Conservation (phyloP, 1,140 invertebrate species). For the Andrena cerasifolii region DNA sequence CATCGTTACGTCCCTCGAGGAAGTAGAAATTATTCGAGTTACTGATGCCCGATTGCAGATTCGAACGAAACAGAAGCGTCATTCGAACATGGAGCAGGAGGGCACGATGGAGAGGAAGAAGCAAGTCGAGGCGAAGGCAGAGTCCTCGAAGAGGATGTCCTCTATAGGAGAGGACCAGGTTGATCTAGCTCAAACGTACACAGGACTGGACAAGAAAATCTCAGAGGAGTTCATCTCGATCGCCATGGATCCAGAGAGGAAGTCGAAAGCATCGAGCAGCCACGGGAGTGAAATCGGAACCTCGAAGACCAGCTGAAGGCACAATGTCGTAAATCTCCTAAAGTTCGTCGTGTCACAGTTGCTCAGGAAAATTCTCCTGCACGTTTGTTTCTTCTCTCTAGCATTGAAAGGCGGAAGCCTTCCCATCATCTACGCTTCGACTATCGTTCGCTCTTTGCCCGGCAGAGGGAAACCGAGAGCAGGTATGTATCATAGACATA, state of each 20-base stretch:
- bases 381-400: conserved; percentile 11
- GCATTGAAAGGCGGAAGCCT: no score
- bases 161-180: conserved; percentile 76
- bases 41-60: conserved; percentile 47
- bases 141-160: conserved; percentile 71
- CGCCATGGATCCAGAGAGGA: conserved; percentile 81
- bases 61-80: conserved; percentile 71
- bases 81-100: conserved; percentile 65
- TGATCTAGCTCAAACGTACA: conserved; percentile 83
- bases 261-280: conserved; percentile 78
- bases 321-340: not conserved
- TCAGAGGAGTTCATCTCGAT: conserved; percentile 85
- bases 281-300: conserved; percentile 76
- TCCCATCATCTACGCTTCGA: not conserved
- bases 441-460: no score
- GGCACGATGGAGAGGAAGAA: conserved; percentile 67
- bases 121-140: conserved; percentile 68
- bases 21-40: no score
- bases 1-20: no score
- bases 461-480: no score
- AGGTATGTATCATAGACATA: no score
- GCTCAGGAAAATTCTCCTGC: not conserved
- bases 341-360: not conserved
- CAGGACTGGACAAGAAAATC: conserved; percentile 84
- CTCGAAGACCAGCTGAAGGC: conserved; percentile 52